phyloP scores from a whole-genome alignment of 92 coral and sea anemone genomes.

The Parazoanthus atlanticus region DNA sequence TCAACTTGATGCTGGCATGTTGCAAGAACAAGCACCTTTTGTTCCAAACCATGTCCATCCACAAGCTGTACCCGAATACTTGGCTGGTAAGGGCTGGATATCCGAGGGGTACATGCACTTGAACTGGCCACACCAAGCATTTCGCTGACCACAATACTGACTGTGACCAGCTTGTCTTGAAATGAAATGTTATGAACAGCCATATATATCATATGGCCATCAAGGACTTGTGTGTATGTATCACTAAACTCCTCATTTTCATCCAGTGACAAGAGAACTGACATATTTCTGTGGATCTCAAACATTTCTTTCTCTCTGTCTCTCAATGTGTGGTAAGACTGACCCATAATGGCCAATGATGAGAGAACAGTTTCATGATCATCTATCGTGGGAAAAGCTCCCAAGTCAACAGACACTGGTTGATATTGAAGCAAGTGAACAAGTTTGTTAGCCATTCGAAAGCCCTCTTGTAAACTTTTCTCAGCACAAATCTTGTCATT shows the following conservation, averaged over 20 bases:
- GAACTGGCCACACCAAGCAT: neutral
- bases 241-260: constrained; percentile 2
- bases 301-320: neutral
- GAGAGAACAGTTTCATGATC: neutral
- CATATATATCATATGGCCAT: constrained; percentile 7
- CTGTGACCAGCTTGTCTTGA: neutral
- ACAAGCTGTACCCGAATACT: neutral
- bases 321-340: neutral
- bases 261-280: neutral
- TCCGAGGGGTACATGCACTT: neutral
- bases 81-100: neutral
- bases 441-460: neutral
- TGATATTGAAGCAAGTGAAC: neutral
- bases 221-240: neutral
- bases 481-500: neutral
- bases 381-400: neutral
- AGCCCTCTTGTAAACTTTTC: neutral
- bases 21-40: constrained; percentile 16
- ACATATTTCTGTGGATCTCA: neutral
- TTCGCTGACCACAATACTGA: constrained; percentile 12
- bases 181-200: neutral
- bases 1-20: constrained; percentile 20
- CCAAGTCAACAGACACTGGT: neutral
- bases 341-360: neutral
- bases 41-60: neutral